These are phyloP conservation scores for Drosophila merina DNA, from an alignment of 2,888 invertebrate genomes.

Conservation along the genomic window DNA sequence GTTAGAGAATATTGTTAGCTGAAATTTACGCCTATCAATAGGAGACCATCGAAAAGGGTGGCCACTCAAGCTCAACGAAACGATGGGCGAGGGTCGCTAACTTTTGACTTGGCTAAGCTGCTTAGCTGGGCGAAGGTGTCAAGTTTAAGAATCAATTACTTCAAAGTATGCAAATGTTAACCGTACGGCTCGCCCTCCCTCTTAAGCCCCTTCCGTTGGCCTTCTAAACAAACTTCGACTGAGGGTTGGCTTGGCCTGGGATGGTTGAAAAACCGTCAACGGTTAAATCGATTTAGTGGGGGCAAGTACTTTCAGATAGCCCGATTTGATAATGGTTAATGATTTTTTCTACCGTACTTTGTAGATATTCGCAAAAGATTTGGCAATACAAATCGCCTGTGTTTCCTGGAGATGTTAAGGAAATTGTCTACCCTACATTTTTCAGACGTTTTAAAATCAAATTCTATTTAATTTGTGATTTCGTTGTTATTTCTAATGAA, in stretches of 20 bases:
- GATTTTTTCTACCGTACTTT: neutral
- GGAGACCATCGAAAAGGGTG: slow-evolving; percentile 34
- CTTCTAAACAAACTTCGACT: slow-evolving; percentile 23
- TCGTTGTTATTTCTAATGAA: neutral
- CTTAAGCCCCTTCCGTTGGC: neutral
- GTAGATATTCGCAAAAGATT: neutral
- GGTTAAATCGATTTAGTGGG: slow-evolving; percentile 14
- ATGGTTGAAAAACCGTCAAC: neutral
- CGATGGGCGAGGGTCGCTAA: slow-evolving; percentile 49
- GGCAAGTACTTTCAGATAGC: slow-evolving; percentile 8
- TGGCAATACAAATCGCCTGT: neutral
- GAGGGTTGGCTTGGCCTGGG: neutral
- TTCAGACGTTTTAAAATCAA: too few species aligned
- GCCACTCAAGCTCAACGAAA: slow-evolving; percentile 7
- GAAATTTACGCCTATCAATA: slow-evolving; percentile 25
- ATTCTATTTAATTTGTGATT: neutral
- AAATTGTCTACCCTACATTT: too few species aligned
- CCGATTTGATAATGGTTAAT: slow-evolving; percentile 8
- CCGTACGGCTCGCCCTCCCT: slow-evolving; percentile 10
- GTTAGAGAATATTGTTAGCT: slow-evolving; percentile 15
- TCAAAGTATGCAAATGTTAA: slow-evolving; percentile 42
- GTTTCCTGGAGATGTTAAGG: too few species aligned
- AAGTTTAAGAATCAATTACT: slow-evolving; percentile 79
- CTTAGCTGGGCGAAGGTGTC: slow-evolving; percentile 71
- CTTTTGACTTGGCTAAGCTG: slow-evolving; percentile 59